Percentiles rank a stretch among this genome's conserved stretches.
phyloP scores from a whole-genome alignment of 2,113 vertebrate genomes.

The Bubo scandiacus region DNA sequence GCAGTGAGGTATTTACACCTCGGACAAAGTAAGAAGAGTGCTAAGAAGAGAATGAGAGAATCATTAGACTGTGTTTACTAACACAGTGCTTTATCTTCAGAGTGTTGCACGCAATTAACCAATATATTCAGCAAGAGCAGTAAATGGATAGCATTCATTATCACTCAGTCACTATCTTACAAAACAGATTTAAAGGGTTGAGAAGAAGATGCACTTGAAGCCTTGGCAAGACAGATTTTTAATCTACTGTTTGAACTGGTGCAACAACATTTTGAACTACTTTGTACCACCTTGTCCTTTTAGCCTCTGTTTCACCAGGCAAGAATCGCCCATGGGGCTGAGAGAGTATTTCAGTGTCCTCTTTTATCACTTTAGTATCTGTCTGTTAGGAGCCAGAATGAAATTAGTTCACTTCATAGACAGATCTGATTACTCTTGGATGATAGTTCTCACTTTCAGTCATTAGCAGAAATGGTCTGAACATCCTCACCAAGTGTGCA shows the following conservation, averaged over 20 bases:
- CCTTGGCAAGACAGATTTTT: neutral
- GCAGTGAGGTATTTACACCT: conserved; percentile 35
- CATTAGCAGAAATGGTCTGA: neutral
- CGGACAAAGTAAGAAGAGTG: neutral
- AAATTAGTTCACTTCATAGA: neutral
- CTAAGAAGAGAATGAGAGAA: neutral
- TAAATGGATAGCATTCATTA: conserved; percentile 41
- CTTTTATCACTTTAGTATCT: neutral
- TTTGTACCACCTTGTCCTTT: neutral
- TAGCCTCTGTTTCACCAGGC: neutral
- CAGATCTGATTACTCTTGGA: neutral
- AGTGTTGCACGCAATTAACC: conserved; percentile 14
- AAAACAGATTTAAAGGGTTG: neutral
- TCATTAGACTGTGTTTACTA: conserved; percentile 40
- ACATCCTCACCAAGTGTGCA: neutral
- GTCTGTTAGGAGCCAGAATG: neutral
- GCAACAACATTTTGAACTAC: neutral
- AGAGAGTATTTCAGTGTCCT: neutral
- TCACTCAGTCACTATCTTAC: conserved; percentile 16
- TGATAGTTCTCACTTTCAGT: neutral
- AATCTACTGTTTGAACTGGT: neutral
- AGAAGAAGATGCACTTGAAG: neutral
- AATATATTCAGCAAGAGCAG: neutral
- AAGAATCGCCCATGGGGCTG: neutral
- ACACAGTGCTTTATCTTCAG: conserved; percentile 34